Percentiles rank a stretch among this genome's conserved stretches.
Evolutionary conservation across 2,888 invertebrate genomes (phyloP).

Genomic region (Parelbella ahira): DNA sequence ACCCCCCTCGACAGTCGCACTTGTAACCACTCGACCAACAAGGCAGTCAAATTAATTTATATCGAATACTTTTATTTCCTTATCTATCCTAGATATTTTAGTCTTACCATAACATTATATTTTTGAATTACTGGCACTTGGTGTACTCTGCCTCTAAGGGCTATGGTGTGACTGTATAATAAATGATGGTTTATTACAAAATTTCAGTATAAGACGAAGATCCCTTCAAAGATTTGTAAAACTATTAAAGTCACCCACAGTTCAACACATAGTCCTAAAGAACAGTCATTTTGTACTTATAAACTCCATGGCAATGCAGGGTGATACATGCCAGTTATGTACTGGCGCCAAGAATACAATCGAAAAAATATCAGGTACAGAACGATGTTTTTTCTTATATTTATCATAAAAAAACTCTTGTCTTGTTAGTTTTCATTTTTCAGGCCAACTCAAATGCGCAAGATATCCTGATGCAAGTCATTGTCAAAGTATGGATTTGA

Average conservation of each 20-base stretch:
- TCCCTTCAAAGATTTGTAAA: conserved; percentile 84
- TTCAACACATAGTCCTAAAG: conserved; percentile 85
- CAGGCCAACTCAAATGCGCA: conserved; percentile 54
- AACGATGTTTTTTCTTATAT: too few species aligned
- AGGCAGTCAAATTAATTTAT: too few species aligned
- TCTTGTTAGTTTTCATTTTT: conserved; percentile 29
- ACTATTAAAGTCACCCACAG: conserved; percentile 86
- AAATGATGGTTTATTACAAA: too few species aligned
- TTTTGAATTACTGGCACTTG: too few species aligned
- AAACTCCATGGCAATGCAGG: conserved; percentile 98
- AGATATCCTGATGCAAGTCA: conserved; percentile 33
- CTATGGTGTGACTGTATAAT: too few species aligned
- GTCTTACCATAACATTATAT: too few species aligned
- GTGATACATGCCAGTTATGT: conserved; percentile 94
- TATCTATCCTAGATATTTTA: too few species aligned
- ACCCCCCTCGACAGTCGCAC: too few species aligned
- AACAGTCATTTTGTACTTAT: conserved; percentile 92
- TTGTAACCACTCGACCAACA: too few species aligned
- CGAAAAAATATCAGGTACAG: conserved; percentile 82
- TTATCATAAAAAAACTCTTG: too few species aligned
- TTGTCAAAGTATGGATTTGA: conserved; percentile 51
- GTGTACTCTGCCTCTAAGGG: too few species aligned
- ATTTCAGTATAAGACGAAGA: conserved; percentile 73
- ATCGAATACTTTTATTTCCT: too few species aligned
- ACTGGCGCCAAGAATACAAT: conserved; percentile 85